Conservation (phyloP, 2,888 invertebrate genomes). For the Trisateles emortualis region DNA sequence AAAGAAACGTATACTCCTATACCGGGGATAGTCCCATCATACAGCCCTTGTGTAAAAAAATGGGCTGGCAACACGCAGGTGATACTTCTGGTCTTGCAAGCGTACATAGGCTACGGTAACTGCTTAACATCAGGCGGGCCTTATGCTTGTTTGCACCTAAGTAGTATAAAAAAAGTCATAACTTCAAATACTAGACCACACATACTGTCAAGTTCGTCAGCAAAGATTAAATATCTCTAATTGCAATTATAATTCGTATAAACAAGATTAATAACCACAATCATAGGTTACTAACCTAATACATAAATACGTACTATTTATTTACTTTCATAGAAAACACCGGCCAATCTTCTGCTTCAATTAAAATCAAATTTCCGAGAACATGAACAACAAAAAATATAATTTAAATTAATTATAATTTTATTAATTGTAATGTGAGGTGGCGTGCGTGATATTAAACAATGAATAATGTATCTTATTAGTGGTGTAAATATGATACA, state of each 20-base stretch:
- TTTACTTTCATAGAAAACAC: slow-evolving; percentile 6
- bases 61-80: too few species aligned
- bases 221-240: neutral
- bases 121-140: too few species aligned
- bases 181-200: too few species aligned
- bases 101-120: too few species aligned
- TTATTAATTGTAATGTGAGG: slow-evolving; percentile 20
- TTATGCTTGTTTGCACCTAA: too few species aligned
- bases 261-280: neutral
- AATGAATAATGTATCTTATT: slow-evolving; percentile 39
- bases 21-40: too few species aligned
- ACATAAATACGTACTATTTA: neutral
- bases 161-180: too few species aligned
- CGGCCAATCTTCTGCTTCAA: neutral
- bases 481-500: slow-evolving; percentile 27
- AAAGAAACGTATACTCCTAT: too few species aligned
- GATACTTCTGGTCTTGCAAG: too few species aligned
- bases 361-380: slow-evolving; percentile 9
- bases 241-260: neutral
- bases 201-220: too few species aligned
- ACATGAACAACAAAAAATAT: slow-evolving; percentile 7
- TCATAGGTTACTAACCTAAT: slow-evolving; percentile 16
- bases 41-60: too few species aligned
- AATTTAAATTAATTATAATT: slow-evolving; percentile 29
- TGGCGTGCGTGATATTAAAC: slow-evolving; percentile 30